These are phyloP conservation scores for Siderastrea radians DNA, from an alignment of 92 coral and sea anemone species.

Conservation along the genomic window DNA sequence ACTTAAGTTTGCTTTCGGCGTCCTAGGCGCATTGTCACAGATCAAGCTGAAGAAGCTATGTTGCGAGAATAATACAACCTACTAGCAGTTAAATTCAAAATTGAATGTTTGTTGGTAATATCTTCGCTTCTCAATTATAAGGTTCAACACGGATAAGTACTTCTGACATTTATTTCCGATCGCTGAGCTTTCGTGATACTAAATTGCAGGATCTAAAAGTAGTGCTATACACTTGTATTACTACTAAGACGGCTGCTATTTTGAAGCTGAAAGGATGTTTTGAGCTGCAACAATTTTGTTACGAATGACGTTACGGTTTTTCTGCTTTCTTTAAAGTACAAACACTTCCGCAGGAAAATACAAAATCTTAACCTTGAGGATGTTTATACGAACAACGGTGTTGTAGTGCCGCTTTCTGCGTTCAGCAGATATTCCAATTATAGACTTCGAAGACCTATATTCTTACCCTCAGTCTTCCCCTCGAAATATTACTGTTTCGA, in stretches of 20 bases:
- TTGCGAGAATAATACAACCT: conserved; percentile 17
- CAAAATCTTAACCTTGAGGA: conserved; percentile 35
- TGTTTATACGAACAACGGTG: conserved; percentile 38
- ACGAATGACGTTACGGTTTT: background rate
- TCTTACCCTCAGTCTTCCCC: conserved; percentile 26
- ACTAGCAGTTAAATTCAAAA: conserved; percentile 42
- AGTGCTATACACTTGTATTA: background rate
- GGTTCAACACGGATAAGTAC: conserved; percentile 86
- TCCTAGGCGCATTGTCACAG: background rate
- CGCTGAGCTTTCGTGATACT: conserved; percentile 36
- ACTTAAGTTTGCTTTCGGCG: conserved; percentile 18
- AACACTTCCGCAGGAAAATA: conserved; percentile 46
- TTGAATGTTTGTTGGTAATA: conserved; percentile 71
- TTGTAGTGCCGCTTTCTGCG: background rate
- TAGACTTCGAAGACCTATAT: conserved; percentile 21
- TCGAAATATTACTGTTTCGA: conserved; percentile 34
- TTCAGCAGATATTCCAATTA: conserved; percentile 26
- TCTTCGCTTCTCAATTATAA: conserved; percentile 65
- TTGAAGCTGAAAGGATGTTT: background rate
- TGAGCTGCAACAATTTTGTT: conserved; percentile 14
- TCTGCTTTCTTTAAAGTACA: background rate
- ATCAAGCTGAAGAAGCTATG: conserved; percentile 7
- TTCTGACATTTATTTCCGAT: conserved; percentile 74
- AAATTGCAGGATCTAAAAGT: background rate
- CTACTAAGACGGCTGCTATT: background rate